Base-by-base conservation (phyloP, 2,888 invertebrate genomes). In the Ditylenchus weischeri region DNA sequence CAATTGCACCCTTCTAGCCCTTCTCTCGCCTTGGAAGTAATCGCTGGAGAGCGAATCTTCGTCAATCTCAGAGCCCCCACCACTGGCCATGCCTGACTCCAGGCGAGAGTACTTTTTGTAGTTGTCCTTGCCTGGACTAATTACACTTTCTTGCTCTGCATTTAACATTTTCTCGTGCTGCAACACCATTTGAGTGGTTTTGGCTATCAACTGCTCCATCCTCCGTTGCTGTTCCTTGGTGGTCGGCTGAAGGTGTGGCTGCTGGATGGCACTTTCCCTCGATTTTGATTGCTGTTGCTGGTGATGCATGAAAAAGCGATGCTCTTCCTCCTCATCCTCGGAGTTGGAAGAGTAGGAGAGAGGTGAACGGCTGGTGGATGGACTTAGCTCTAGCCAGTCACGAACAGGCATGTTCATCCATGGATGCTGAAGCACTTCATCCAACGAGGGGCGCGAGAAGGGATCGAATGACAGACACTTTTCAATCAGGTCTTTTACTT, bases 381-480 rank as follows among this genome's bases (percentile, higher is more conserved):
- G 61, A 23, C 66, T 73, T 51, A 77, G 57, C 18, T 64, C 62
- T 29, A 69, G 58, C 78, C 78, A 78, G 21, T 71, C 68, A 11
- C 71, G 64, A 11, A 70, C 57, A 43, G 65, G 48, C 29, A 68
- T 67, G 59, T 66, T 68, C 19, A 77, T 57, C 79, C 79, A 79
- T 15, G 75, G 74, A 71, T 79, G 79, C 38, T 70, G 65, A 18
- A 79, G 69, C 51, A 79, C 72, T n/a, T 72, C 73, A 43, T 79
- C 78, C 3, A 79, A 51, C 10, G 74, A 62, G 57, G 75, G 74
- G 13, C 79, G 69, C 36, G 72, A 60, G 60, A 74, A 77, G 18
- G 79, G 78, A 60, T 80, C 79, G 62, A 79, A 80, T 35, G 72
- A 62, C 49, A 80, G 69, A 70, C 80, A 80, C 29, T 72, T 68